Evolutionary conservation across 23 tunicate species (phyloP), one percentile per base, ranked within the genome.

Genomic region (Diplosoma virens): DNA sequence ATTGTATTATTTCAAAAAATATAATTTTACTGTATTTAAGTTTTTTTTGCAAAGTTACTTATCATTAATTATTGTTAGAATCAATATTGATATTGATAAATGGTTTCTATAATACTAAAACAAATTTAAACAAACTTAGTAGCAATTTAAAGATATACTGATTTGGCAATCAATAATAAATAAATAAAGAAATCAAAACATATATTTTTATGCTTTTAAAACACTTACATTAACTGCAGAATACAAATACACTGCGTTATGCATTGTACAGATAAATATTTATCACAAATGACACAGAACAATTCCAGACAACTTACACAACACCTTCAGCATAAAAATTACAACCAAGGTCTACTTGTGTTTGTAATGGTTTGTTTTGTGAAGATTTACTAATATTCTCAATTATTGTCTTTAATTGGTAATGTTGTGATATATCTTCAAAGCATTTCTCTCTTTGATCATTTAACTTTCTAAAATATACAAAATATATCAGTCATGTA

Each of bases 331-430:
- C 97, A 60, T 77, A 81, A 75, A 92, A 92, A 47, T 85, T 70
- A 53, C 86, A 80, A 2, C 97, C 97, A 18, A 92, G 80, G 35
- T 92, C 92, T 18, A 92, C 87, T 85, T 92, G 87, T 25, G 92
- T 69, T 75, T 92, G 88, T 48, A 85, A 25, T 4, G 81, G 71
- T 33, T 59, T 50, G 17, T 46, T 20, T 11, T 68, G 52, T 1
- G 58, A 20, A 22, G 21, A 25, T 24, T 45, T 71, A 3, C 23
- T 25, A 22, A 65, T 70, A 22, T 77, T 67, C 68, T 81, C 78
- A n/a, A 92, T 47, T 1, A 79, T 69, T 3, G 81, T 65, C 60
- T 92, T 76, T 29, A 92, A 77, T 65, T 85, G 93, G 50, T 80
- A 33, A 58, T 85, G 77, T 32, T 92, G 86, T 1, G 97, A 53